phyloP scores from a whole-genome alignment of 2,113 vertebrate genomes.

The Anolis carolinensis region DNA sequence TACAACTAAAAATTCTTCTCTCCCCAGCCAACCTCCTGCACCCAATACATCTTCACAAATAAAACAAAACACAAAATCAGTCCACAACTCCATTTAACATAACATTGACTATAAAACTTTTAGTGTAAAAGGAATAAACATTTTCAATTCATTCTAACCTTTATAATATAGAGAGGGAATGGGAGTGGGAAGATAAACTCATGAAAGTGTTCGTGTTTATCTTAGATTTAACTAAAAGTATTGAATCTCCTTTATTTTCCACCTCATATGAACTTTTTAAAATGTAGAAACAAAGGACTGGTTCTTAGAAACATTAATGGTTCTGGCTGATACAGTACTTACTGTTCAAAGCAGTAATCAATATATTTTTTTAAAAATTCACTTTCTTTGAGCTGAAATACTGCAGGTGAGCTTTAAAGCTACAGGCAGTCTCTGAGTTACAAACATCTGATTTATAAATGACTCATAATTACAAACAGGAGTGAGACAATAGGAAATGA shows the following conservation, averaged over 20 bases:
- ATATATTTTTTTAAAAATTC: neutral
- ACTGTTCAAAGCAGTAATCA: neutral
- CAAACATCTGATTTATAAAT: too few species aligned
- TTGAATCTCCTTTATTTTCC: neutral
- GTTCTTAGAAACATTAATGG: too few species aligned
- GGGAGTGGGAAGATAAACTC: neutral
- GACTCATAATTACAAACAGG: too few species aligned
- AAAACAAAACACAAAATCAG: neutral
- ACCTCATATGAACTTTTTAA: neutral
- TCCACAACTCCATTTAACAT: neutral
- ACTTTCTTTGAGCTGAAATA: neutral
- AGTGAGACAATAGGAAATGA: too few species aligned
- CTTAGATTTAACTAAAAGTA: neutral
- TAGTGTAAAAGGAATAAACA: neutral
- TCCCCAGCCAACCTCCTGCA: too few species aligned
- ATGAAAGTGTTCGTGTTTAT: neutral
- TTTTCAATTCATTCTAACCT: neutral
- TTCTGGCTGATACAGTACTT: neutral
- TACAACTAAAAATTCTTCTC: too few species aligned
- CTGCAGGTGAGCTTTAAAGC: conserved; percentile 26
- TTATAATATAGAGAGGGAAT: neutral
- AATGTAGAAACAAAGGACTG: neutral
- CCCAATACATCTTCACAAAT: neutral
- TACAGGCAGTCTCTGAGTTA: neutral
- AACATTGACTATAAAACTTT: neutral